Base-by-base conservation (phyloP, 2,113 vertebrate species). In the Glareola pratincola region DNA sequence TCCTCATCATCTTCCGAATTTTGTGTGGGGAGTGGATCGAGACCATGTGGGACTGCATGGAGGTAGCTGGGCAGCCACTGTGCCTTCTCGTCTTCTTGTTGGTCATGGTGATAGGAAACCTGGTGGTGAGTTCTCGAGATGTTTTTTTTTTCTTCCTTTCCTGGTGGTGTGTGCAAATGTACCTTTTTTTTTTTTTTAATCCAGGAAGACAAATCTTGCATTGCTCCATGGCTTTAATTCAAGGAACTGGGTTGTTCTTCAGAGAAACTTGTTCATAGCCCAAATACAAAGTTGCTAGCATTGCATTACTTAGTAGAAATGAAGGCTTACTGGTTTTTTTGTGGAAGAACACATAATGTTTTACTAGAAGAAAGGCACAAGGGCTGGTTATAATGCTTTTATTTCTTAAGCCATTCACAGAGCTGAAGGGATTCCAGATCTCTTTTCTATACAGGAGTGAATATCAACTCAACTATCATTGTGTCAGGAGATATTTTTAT, bases 1-100 rank as follows among this genome's bases (percentile, higher is more conserved):
- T 99, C 97, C 98, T 99, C 87, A 99, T 99, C 56, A 99, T 99
- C 85, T 99, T 99, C 96, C 96, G 99, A 14, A 99, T 99, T 80
- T 97, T 99, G 89, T 99, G 99, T 0, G 99, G 99, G 9, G 99
- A 99, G 97, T 99, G 99, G 99, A 99, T 99, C 0, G 99, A 99
- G 97, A 99, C 99, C 93, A 99, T 99, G 99, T 99, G 99, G 99
- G 99, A 99, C 72, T 99, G 99, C 88, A 99, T 99, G 99, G 98
- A 99, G 94, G 99, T 99, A 59, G 99, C 99, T 16, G 99, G 98
- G 32, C 98, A 99, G 95, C 99, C 99, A 0, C 98, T 99, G 94
- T 99, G 99, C 96, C 98, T 99, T 97, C 98, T 99, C 7, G 99
- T 99, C 92, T 99, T 99, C 98, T 98, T 99, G 98, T 96, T 99